phyloP scores from a whole-genome alignment of 2,888 invertebrate species.

The Theretra japonica region DNA sequence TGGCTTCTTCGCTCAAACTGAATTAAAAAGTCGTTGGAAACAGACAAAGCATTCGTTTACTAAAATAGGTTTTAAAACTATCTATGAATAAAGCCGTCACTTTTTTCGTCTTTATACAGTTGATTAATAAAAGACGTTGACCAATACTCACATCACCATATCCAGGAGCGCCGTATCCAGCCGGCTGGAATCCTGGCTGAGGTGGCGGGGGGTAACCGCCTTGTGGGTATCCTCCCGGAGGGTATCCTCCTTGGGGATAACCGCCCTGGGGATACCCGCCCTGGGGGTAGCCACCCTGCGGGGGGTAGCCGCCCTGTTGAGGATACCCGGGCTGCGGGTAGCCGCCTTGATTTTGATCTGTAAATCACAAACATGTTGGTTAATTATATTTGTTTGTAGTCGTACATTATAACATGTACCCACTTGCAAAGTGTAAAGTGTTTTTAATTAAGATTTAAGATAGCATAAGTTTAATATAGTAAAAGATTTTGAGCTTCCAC shows the following conservation, averaged over 20 bases:
- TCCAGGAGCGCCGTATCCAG: constrained; percentile 60
- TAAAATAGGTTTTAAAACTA: no score
- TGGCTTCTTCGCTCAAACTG: no score
- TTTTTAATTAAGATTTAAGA: no score
- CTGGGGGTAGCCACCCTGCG: constrained; percentile 59
- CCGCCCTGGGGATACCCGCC: constrained; percentile 67
- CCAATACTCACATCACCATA: constrained; percentile 68
- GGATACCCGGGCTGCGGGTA: constrained; percentile 67
- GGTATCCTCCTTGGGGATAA: constrained; percentile 62
- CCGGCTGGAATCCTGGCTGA: constrained; percentile 35
- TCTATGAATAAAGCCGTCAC: no score
- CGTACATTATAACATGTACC: neutral
- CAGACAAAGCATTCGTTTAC: no score
- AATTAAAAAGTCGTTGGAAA: no score
- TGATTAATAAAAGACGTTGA: neutral
- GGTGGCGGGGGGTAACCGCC: constrained; percentile 49
- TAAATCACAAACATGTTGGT: constrained; percentile 27
- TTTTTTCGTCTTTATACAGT: no score
- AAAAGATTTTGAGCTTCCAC: no score
- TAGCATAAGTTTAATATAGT: no score
- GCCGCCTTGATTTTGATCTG: constrained; percentile 74
- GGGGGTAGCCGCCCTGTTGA: constrained; percentile 61
- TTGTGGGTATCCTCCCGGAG: constrained; percentile 65
- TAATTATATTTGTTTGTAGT: neutral
- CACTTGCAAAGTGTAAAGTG: neutral